Conservation (phyloP, 2,888 invertebrate genomes). For the Eremobia ochroleuca region DNA sequence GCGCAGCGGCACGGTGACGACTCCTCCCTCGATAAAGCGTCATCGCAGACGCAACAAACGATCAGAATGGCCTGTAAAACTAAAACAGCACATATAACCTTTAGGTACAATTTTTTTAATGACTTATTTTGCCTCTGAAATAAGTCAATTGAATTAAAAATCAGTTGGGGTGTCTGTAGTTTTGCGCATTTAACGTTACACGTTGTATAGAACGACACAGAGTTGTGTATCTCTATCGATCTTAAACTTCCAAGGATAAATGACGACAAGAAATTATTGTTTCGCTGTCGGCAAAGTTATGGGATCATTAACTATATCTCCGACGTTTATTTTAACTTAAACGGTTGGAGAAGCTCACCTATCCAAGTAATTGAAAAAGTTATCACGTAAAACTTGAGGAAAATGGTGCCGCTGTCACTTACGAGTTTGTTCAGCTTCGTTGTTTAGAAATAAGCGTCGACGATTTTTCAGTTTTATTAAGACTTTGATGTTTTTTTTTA, state of each 20-base stretch:
- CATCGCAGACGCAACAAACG: too few relatives aligned
- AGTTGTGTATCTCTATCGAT: conserved; percentile 32
- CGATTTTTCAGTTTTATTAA: conserved; percentile 23
- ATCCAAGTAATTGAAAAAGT: conserved; percentile 80
- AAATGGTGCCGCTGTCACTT: conserved; percentile 77
- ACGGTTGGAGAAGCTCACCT: conserved; percentile 66
- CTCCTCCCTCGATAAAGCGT: too few relatives aligned
- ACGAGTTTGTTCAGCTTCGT: conserved; percentile 70
- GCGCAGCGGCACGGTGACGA: too few relatives aligned
- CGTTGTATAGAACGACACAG: not conserved
- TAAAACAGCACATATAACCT: too few relatives aligned
- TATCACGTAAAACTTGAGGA: conserved; percentile 75
- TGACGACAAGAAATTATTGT: conserved; percentile 51
- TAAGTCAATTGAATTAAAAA: too few relatives aligned
- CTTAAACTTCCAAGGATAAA: conserved; percentile 51
- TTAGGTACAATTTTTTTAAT: too few relatives aligned
- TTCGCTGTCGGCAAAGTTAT: conserved; percentile 51
- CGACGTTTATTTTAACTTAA: conserved; percentile 62
- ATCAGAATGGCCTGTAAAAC: too few relatives aligned
- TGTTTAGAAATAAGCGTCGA: conserved; percentile 65
- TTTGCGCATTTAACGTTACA: too few relatives aligned
- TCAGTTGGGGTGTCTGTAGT: too few relatives aligned
- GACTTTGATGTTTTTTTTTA: too few relatives aligned
- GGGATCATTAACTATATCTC: conserved; percentile 59
- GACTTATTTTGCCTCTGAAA: too few relatives aligned